Percentiles rank a stretch among this genome's conserved stretches.
Evolutionary conservation across 1,140 invertebrate genomes (phyloP).

Genomic region (Lineus longissimus): DNA sequence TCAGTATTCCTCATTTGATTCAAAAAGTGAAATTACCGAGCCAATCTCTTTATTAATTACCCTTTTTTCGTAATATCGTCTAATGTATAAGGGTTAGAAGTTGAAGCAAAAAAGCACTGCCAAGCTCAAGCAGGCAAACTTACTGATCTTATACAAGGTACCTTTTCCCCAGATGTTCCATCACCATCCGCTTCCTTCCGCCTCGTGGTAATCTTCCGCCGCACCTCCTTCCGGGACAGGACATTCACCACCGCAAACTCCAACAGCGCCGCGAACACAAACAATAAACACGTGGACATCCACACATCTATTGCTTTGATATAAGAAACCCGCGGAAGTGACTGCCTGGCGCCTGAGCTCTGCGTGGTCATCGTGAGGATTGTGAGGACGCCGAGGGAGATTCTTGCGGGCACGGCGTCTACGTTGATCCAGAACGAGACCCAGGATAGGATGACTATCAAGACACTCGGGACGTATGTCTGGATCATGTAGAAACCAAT

Average conservation of each 20-base stretch:
- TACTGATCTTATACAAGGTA: no score
- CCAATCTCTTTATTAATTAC: no score
- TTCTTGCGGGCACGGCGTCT: constrained; percentile 52
- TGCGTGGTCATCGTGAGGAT: constrained; percentile 37
- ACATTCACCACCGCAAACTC: constrained; percentile 72
- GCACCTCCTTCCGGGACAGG: neutral
- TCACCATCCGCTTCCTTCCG: neutral
- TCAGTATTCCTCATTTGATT: no score
- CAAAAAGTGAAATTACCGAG: no score
- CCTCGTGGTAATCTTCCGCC: neutral
- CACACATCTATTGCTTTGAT: constrained; percentile 47
- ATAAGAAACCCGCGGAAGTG: constrained; percentile 50
- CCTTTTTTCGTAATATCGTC: no score
- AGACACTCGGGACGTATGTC: constrained; percentile 13
- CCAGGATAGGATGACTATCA: constrained; percentile 22
- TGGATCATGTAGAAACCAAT: constrained; percentile 18
- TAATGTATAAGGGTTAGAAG: no score
- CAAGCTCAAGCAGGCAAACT: no score
- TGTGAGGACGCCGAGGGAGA: constrained; percentile 39
- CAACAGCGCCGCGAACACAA: constrained; percentile 39
- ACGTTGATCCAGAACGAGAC: constrained; percentile 75
- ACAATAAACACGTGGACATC: constrained; percentile 1
- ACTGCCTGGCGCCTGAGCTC: constrained; percentile 14
- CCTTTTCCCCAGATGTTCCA: no score
- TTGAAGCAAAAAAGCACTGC: no score